Conservation (phyloP, 2,888 invertebrate species). For the Patella caerulea region DNA sequence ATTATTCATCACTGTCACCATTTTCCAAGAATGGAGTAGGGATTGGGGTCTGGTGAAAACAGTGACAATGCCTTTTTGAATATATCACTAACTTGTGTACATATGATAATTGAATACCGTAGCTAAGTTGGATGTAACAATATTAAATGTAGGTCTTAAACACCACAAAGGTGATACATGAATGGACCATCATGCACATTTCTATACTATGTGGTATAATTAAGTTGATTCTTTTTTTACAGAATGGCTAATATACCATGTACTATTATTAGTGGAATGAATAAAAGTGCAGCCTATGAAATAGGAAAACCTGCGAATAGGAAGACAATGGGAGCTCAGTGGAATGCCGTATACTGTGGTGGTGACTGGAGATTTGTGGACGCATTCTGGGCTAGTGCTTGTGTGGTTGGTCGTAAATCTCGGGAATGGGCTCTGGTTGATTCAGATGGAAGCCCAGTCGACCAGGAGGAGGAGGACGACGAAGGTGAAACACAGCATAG, state of each 20-base stretch:
- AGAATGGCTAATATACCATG: slow-evolving; percentile 66
- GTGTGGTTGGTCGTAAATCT: slow-evolving; percentile 60
- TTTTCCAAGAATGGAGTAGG: too few species aligned
- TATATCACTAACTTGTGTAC: too few species aligned
- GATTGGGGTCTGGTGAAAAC: too few species aligned
- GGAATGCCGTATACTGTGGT: slow-evolving; percentile 67
- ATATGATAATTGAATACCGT: too few species aligned
- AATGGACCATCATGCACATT: too few species aligned
- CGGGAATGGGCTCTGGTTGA: slow-evolving; percentile 66
- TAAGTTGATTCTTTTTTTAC: slow-evolving; percentile 21
- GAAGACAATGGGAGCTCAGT: slow-evolving; percentile 66
- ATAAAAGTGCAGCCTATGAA: slow-evolving; percentile 69
- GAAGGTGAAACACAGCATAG: slow-evolving; percentile 64
- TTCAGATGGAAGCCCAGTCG: slow-evolving; percentile 53
- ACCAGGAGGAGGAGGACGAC: slow-evolving; percentile 52
- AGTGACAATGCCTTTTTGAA: too few species aligned
- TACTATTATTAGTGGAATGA: slow-evolving; percentile 66
- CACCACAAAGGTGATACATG: too few species aligned
- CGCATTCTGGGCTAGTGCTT: slow-evolving; percentile 68
- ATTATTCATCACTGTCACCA: too few species aligned
- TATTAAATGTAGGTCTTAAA: too few species aligned
- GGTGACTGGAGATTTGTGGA: slow-evolving; percentile 67
- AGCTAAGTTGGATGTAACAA: too few species aligned
- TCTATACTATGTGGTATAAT: too few species aligned
- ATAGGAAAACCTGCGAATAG: slow-evolving; percentile 61